Evolutionary conservation across 2,888 invertebrate genomes (phyloP).

Genomic region (Julus scanicus): DNA sequence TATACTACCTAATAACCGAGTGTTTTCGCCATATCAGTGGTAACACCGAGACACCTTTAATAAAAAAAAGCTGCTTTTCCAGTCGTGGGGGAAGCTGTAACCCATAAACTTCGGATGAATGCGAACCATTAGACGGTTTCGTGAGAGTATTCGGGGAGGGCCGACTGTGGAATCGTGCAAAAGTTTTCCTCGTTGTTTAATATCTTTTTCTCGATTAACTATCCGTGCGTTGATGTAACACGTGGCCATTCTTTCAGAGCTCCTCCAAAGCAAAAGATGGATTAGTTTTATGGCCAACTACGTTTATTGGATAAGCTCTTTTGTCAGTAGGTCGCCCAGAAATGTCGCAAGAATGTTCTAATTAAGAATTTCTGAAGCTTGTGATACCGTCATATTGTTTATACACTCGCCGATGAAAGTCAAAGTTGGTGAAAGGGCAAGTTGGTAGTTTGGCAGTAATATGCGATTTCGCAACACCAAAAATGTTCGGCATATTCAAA

Average conservation of each 20-base stretch:
- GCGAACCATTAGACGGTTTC: not conserved
- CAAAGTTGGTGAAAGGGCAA: not conserved
- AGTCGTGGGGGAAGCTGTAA: not conserved
- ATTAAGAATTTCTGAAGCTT: not conserved
- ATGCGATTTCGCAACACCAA: not conserved
- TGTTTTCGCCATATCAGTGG: not conserved
- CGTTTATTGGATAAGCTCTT: not conserved
- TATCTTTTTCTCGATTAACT: not conserved
- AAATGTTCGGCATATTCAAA: constrained; percentile 8
- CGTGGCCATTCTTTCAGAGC: not conserved
- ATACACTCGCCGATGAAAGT: not conserved
- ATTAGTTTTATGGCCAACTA: not conserved
- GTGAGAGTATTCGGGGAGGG: not conserved
- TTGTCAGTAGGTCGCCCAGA: not conserved
- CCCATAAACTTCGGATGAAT: constrained; percentile 36
- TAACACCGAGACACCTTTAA: constrained; percentile 6
- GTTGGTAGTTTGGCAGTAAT: not conserved
- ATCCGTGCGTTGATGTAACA: not conserved
- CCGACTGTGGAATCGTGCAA: not conserved
- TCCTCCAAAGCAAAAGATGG: not conserved
- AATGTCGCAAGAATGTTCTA: not conserved
- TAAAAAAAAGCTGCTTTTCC: constrained; percentile 34
- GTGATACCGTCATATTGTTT: no score
- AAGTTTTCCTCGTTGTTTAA: not conserved
- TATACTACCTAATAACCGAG: not conserved